Evolutionary conservation across 2,888 invertebrate species (phyloP).

Genomic region (Drosophila monieri): DNA sequence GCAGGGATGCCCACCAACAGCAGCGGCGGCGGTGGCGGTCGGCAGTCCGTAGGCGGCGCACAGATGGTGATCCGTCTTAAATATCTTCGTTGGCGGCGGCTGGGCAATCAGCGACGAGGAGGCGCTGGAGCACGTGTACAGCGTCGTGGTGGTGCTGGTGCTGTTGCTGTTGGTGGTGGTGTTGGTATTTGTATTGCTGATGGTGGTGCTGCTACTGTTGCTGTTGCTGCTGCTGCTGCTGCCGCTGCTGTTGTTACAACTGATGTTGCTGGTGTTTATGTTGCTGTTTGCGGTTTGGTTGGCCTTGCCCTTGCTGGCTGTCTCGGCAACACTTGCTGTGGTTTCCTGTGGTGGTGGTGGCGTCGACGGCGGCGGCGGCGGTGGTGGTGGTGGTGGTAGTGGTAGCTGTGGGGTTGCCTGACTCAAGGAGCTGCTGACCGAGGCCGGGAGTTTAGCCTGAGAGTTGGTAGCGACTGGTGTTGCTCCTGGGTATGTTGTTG

Average conservation of each 20-base stretch:
- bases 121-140: constrained; percentile 79
- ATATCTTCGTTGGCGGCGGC: constrained; percentile 82
- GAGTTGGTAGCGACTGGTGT: constrained; percentile 38
- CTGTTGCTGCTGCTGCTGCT: constrained; percentile 3
- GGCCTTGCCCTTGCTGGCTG: constrained; percentile 24
- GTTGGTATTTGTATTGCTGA: constrained; percentile 17
- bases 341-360: constrained; percentile 19
- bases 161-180: constrained; percentile 36
- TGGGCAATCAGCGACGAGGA: constrained; percentile 81
- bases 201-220: constrained; percentile 20
- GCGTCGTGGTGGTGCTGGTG: constrained; percentile 60
- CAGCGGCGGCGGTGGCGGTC: constrained; percentile 76
- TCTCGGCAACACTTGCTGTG: constrained; percentile 23
- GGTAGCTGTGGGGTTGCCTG: constrained; percentile 29
- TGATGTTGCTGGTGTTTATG: constrained; percentile 27
- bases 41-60: constrained; percentile 82
- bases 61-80: constrained; percentile 82
- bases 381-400: constrained; percentile 35
- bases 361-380: constrained; percentile 17
- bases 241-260: constrained; percentile 15
- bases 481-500: constrained; percentile 30
- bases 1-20: constrained; percentile 83
- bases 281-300: constrained; percentile 20
- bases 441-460: constrained; percentile 57
- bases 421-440: constrained; percentile 55